These are phyloP conservation scores for Ctenopoma multispine DNA, from an alignment of 2,797 vertebrate genomes.

Conservation along the genomic window DNA sequence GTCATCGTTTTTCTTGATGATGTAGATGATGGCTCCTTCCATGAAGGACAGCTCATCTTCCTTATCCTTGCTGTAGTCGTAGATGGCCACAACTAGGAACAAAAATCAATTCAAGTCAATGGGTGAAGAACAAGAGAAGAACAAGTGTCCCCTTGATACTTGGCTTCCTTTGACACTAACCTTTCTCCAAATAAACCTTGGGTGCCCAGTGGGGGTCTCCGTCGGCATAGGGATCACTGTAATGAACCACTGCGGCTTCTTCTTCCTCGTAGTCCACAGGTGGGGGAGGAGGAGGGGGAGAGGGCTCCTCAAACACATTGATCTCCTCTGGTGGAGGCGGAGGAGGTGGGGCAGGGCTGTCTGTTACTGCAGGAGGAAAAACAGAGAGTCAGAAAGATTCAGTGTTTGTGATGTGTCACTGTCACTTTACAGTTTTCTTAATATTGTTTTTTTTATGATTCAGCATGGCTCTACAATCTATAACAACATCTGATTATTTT, in stretches of 20 bases:
- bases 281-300: slow-evolving; percentile 95
- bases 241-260: slow-evolving; percentile 94
- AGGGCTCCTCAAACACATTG: slow-evolving; percentile 93
- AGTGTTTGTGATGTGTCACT: background rate
- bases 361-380: slow-evolving; percentile 87
- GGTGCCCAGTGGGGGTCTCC: slow-evolving; percentile 98
- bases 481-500: no score
- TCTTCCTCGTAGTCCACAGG: slow-evolving; percentile 98
- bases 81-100: slow-evolving; percentile 94
- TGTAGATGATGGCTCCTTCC: slow-evolving; percentile 99
- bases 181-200: slow-evolving; percentile 97
- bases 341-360: slow-evolving; percentile 96
- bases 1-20: slow-evolving; percentile 99
- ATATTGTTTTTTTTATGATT: no score
- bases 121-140: background rate
- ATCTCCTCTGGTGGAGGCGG: slow-evolving; percentile 96
- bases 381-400: background rate
- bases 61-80: slow-evolving; percentile 98
- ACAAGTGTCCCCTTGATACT: background rate
- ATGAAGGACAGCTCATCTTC: slow-evolving; percentile 98
- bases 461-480: background rate
- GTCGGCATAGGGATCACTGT: slow-evolving; percentile 96
- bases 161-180: slow-evolving; percentile 68
- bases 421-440: no score
- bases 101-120: background rate